A percentile compares a stretch with the other conserved stretches of the same genome.
Conservation (phyloP, 2,888 invertebrate genomes). For the Clostera curtula region DNA sequence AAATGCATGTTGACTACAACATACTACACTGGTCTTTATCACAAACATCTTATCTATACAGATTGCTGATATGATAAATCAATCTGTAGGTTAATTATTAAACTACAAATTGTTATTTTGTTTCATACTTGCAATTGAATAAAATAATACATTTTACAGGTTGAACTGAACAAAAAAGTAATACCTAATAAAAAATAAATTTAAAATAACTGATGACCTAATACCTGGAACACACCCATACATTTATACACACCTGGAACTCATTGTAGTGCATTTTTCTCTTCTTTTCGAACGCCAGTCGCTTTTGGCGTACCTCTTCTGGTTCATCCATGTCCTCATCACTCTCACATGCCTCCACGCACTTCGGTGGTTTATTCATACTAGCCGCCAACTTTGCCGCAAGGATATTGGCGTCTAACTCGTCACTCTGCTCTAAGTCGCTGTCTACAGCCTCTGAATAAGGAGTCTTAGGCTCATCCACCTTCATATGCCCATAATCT, state of each 20-base stretch:
- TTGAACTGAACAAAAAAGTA: too few species aligned
- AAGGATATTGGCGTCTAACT: slow-evolving; percentile 81
- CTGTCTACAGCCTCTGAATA: slow-evolving; percentile 77
- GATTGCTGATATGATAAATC: too few species aligned
- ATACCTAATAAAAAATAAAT: slow-evolving; percentile 5
- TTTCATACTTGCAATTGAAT: too few species aligned
- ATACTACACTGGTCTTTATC: too few species aligned
- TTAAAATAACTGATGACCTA: slow-evolving; percentile 18
- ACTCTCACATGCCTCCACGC: slow-evolving; percentile 64
- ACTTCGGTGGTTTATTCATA: slow-evolving; percentile 67
- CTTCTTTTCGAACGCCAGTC: slow-evolving; percentile 91
- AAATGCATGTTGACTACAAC: too few species aligned
- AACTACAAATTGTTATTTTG: too few species aligned
- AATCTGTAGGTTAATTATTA: too few species aligned
- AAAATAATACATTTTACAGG: too few species aligned
- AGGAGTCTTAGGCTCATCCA: slow-evolving; percentile 98
- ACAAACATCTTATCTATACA: too few species aligned
- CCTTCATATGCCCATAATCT: slow-evolving; percentile 99
- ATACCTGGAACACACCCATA: slow-evolving; percentile 13
- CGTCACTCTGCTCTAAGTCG: slow-evolving; percentile 74
- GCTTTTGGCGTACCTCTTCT: slow-evolving; percentile 78
- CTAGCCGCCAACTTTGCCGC: slow-evolving; percentile 81
- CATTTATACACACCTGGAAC: slow-evolving; percentile 71
- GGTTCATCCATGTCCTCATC: slow-evolving; percentile 77
- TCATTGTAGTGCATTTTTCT: slow-evolving; percentile 98